Conservation (phyloP, 2,113 vertebrate genomes). For the Probosciger aterrimus region DNA sequence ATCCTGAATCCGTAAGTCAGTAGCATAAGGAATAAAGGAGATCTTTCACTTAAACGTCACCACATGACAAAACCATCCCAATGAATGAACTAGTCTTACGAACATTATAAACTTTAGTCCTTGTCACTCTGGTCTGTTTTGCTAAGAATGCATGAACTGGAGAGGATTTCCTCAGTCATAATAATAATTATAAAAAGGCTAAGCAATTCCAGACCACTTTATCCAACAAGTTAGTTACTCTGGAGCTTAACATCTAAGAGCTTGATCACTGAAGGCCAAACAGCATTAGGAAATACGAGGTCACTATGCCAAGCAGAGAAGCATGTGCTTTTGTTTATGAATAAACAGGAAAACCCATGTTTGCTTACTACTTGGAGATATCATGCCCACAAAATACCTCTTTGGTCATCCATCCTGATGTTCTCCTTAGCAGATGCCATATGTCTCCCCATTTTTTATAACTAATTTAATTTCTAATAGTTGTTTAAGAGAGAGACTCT, state of each 20-base stretch:
- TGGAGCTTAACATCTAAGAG: not conserved
- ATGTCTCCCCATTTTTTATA: not conserved
- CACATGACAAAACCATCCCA: not conserved
- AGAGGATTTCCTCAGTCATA: not conserved
- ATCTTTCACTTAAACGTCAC: not conserved
- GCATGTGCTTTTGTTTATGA: not conserved
- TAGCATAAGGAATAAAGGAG: not conserved
- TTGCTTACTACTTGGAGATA: not conserved
- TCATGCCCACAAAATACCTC: not conserved
- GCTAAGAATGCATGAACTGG: not conserved
- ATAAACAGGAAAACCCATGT: not conserved
- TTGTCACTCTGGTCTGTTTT: not conserved
- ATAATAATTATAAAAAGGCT: not conserved
- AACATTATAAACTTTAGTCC: not conserved
- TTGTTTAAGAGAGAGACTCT: not conserved
- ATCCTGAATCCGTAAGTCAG: not conserved
- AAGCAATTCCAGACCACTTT: not conserved
- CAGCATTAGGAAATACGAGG: not conserved
- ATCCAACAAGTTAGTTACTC: not conserved
- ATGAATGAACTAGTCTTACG: not conserved
- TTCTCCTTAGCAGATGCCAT: not conserved
- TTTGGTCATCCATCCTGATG: not conserved
- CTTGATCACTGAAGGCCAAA: not conserved
- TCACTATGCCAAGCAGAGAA: not conserved
- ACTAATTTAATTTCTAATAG: not conserved